Evolutionary conservation across 2,113 vertebrate species (phyloP).

Genomic region (Actenoides lindsayi): DNA sequence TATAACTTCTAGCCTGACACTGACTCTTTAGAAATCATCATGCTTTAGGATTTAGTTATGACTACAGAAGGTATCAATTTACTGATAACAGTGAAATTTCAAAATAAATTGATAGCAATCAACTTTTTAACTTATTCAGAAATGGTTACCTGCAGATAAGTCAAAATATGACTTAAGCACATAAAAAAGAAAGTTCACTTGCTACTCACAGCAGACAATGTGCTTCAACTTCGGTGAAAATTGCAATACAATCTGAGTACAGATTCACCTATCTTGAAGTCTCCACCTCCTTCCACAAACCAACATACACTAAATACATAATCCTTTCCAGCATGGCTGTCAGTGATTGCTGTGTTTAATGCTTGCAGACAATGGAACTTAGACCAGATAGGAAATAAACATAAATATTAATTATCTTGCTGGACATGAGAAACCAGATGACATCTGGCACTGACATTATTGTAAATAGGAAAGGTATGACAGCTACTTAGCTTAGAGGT

Average conservation of each 20-base stretch:
- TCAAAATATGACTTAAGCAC: background rate
- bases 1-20: background rate
- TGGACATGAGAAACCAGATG: slow-evolving; percentile 6
- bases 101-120: background rate
- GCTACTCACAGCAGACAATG: background rate
- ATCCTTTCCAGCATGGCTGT: background rate
- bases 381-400: background rate
- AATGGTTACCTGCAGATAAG: background rate
- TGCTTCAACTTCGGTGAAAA: background rate
- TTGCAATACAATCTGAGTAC: background rate
- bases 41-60: background rate
- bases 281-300: background rate
- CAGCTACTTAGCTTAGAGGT: background rate
- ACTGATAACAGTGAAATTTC: background rate
- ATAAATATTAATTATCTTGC: slow-evolving; percentile 8
- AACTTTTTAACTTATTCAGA: background rate
- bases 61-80: background rate
- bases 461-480: background rate
- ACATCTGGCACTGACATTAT: background rate
- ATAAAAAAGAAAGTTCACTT: background rate
- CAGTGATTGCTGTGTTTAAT: background rate
- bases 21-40: background rate
- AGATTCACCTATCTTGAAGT: background rate
- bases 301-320: background rate
- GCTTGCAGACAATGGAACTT: background rate